Evolutionary conservation across 2,113 vertebrate genomes (phyloP).

Genomic region (Numida meleagris): DNA sequence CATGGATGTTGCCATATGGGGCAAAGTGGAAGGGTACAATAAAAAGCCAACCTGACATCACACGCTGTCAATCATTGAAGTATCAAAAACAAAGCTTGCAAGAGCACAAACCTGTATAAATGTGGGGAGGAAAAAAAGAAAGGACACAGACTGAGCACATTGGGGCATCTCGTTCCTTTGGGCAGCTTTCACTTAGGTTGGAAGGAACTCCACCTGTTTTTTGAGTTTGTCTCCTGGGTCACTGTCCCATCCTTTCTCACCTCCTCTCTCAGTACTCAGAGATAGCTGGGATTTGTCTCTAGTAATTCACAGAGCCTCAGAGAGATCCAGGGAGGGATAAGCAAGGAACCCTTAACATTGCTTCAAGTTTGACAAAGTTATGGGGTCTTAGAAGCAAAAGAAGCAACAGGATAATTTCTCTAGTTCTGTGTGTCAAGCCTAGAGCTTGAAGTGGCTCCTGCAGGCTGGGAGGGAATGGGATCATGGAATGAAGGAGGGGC

Average conservation of each 20-base stretch:
- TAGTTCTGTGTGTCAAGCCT: background rate
- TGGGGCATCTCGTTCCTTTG: background rate
- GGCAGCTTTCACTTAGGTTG: background rate
- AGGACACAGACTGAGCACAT: conserved; percentile 19
- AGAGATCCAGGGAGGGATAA: background rate
- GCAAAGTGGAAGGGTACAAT: background rate
- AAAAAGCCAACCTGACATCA: conserved; percentile 65
- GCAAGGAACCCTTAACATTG: background rate
- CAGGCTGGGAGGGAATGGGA: background rate
- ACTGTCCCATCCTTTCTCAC: conserved; percentile 11
- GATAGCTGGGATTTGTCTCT: background rate
- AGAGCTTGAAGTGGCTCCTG: background rate
- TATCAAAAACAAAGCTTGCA: conserved; percentile 64
- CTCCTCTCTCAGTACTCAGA: background rate
- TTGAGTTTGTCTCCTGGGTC: background rate
- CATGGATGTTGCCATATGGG: background rate
- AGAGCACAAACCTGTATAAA: conserved; percentile 42
- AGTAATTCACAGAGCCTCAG: background rate
- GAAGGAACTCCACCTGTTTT: background rate
- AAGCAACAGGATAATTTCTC: background rate
- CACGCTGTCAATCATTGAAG: conserved; percentile 43
- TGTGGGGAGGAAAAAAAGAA: background rate
- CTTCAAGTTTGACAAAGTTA: background rate
- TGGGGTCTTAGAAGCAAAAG: background rate
- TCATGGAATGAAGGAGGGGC: background rate